phyloP scores from a whole-genome alignment of 2,113 vertebrate genomes.

The Trematomus loennbergii region DNA sequence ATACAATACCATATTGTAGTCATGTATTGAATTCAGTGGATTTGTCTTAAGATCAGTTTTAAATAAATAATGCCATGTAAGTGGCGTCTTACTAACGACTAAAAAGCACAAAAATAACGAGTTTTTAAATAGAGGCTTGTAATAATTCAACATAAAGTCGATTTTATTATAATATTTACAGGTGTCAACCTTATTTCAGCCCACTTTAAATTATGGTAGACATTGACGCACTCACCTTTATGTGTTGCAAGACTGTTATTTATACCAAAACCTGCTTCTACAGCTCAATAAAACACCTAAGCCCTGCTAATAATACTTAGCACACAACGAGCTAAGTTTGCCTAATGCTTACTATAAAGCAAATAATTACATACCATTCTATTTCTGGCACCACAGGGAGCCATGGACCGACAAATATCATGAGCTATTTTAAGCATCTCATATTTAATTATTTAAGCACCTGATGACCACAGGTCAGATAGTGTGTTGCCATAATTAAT shows the following conservation, averaged over 20 bases:
- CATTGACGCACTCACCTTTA: not conserved
- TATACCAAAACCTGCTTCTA: no score
- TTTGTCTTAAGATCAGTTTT: not conserved
- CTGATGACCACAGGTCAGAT: not conserved
- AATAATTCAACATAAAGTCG: not conserved
- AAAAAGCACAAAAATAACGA: no score
- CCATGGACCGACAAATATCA: constrained; percentile 19
- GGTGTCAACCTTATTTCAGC: rapidly evolving
- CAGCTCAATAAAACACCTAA: not conserved
- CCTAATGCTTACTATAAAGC: not conserved
- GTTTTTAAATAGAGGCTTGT: no score
- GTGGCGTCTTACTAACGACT: not conserved
- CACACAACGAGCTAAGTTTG: not conserved
- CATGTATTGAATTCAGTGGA: no score
- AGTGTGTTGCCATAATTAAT: not conserved
- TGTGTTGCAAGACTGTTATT: no score
- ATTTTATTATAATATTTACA: no score
- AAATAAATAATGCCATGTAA: no score
- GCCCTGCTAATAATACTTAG: rapidly evolving
- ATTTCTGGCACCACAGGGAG: not conserved
- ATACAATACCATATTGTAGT: no score
- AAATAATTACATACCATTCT: not conserved
- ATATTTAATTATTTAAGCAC: not conserved
- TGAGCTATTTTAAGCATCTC: no score
- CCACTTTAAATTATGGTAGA: not conserved